Evolutionary conservation across 2,888 invertebrate genomes (phyloP).

Genomic region (Drepanosiphum platanoidis): DNA sequence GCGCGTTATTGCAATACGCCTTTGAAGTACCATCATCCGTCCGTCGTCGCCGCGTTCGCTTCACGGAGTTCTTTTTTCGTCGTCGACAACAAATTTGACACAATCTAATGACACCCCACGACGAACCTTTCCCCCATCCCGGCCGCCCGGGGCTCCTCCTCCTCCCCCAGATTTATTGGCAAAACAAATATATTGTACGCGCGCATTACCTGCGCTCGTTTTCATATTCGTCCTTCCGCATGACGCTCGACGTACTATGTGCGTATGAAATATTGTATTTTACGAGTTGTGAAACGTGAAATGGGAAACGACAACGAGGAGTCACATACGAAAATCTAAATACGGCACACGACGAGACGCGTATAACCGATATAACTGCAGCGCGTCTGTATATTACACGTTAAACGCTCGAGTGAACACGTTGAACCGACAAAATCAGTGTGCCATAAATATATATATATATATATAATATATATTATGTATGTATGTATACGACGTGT

Average conservation of each 20-base stretch:
- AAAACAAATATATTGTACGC: not conserved
- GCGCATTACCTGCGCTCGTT: not conserved
- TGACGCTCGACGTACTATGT: not conserved
- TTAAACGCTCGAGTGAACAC: slow-evolving; percentile 9
- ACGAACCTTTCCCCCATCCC: not conserved
- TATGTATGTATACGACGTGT: not conserved
- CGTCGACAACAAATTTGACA: slow-evolving; percentile 23
- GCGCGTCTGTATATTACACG: not conserved
- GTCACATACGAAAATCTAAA: not conserved
- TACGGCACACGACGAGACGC: not conserved
- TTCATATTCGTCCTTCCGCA: not conserved
- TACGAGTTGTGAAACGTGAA: not conserved
- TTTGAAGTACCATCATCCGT: slow-evolving; percentile 24
- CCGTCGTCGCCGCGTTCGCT: too few relatives aligned
- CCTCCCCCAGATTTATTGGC: not conserved
- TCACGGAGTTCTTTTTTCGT: slow-evolving; percentile 2
- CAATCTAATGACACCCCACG: slow-evolving; percentile 23
- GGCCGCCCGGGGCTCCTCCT: too few relatives aligned
- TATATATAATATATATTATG: not conserved
- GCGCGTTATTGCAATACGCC: not conserved
- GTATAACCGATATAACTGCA: not conserved
- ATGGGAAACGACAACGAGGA: not conserved
- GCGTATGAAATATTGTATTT: not conserved
- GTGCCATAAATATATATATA: too few relatives aligned
- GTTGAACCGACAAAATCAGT: not conserved